Evolutionary conservation across 1,140 invertebrate species (phyloP), one percentile per base, ranked within the genome.

Genomic region (Lepidurus couesii): DNA sequence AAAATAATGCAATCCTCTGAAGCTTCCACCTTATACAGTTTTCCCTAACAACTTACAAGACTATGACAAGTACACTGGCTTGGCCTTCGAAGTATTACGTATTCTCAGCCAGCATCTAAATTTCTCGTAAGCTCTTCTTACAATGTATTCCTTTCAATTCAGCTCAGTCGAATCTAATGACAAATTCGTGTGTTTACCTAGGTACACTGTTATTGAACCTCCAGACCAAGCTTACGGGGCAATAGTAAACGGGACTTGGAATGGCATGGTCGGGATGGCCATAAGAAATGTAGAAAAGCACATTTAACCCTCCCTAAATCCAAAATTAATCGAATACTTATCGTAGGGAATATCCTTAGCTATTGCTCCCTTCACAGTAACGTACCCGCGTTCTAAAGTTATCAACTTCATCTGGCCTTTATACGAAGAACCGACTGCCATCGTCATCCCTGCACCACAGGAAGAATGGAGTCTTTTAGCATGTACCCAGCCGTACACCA

Each of bases 321-420:
- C 44, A 53, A 65, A 73, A n/a, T 42, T 73, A 79, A 10, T n/a
- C 8, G 9, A 13, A 75, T 43, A 11, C 47, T 73, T 76, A n/a
- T 21, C n/a, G 34, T 73, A 84, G 83, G 81, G 80, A 78, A 86
- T 84, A 11, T 85, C 86, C 80, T 76, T 87, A 34, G 87, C 86
- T 8, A 82, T 85, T 8, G 83, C 83, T n/a, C 82, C 83, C 5
- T 83, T 87, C 77, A 86, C 86, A 8, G 86, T 87, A 65, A 87
- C 85, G 13, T 81, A 85, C 74, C 80, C 83, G 42, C 78, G 86
- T 24, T 82, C 82, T 10, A 81, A 82, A 77, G 86, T 84, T 11
- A 82, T 86, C 43, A 85, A 86, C 79, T 87, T 87, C 81, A 86
- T 84, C 0, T 81, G 83, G 13, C 81, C 85, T 7, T 86, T 85